phyloP scores from a whole-genome alignment of 2,888 invertebrate species.

The Saturnia pavonia region DNA sequence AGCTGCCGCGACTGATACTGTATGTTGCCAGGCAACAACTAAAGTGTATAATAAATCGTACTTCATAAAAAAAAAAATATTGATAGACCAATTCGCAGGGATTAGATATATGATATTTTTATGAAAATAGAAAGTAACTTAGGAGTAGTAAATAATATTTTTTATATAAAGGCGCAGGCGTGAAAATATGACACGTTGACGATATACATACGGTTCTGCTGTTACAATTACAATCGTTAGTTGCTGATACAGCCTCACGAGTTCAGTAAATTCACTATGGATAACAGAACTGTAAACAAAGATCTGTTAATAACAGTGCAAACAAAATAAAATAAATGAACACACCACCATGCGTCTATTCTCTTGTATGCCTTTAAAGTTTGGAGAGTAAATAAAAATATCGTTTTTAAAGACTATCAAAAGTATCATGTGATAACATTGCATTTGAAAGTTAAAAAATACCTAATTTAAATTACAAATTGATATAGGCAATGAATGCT shows the following conservation, averaged over 20 bases:
- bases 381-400: not conserved
- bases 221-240: not conserved
- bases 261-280: not conserved
- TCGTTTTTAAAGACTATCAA: not conserved
- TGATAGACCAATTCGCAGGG: not conserved
- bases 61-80: not conserved
- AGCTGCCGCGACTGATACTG: conserved; percentile 42
- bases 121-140: not conserved
- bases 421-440: not conserved
- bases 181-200: conserved; percentile 11
- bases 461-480: not conserved
- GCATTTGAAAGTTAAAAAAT: not conserved
- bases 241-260: not conserved
- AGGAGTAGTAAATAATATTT: not conserved
- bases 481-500: not conserved
- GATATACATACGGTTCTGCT: not conserved
- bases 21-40: conserved; percentile 61
- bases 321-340: not conserved
- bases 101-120: not conserved
- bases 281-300: not conserved
- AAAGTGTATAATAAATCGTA: not conserved
- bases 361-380: not conserved
- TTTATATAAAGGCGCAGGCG: conserved; percentile 4
- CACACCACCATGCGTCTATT: not conserved
- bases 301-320: not conserved